Evolutionary conservation across 2,113 vertebrate genomes (phyloP).

Genomic region (Stercorarius parasiticus): DNA sequence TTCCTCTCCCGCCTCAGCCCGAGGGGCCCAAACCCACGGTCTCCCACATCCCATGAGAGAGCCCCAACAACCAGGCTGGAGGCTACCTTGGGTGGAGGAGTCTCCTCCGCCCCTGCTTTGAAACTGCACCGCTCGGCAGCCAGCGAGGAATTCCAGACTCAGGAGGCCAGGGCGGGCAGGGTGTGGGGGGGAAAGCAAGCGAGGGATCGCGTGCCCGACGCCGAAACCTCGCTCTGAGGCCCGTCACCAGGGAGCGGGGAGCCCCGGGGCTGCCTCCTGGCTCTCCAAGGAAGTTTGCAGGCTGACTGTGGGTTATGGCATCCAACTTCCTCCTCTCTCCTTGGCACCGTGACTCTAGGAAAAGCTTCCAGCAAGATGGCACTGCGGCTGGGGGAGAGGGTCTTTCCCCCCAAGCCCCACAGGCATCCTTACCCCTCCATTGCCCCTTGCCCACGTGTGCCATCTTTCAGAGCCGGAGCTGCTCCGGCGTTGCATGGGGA

Average conservation of each 20-base stretch:
- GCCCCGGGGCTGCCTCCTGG: neutral
- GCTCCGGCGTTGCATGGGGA: accelerated
- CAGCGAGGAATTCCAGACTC: neutral
- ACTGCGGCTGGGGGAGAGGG: accelerated
- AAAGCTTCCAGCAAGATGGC: neutral
- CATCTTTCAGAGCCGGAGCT: neutral
- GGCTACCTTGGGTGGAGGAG: conserved; percentile 51
- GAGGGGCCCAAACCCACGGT: conserved; percentile 54
- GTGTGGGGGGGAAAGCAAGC: neutral
- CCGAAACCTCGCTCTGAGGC: neutral
- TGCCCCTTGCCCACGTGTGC: accelerated
- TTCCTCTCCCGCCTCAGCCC: conserved; percentile 54
- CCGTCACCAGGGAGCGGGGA: neutral
- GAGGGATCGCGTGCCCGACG: accelerated
- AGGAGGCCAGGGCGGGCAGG: neutral
- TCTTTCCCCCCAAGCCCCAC: accelerated
- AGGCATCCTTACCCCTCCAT: neutral
- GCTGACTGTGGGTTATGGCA: accelerated
- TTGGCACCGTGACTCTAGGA: neutral
- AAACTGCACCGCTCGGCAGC: neutral
- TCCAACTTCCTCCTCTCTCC: neutral
- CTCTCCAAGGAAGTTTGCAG: accelerated
- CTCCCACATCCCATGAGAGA: conserved; percentile 49
- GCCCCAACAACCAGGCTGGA: conserved; percentile 47
- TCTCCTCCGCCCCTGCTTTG: conserved; percentile 44